These are phyloP conservation scores for Heterotilapia buettikoferi DNA, from an alignment of 2,113 vertebrate species.

Conservation along the genomic window DNA sequence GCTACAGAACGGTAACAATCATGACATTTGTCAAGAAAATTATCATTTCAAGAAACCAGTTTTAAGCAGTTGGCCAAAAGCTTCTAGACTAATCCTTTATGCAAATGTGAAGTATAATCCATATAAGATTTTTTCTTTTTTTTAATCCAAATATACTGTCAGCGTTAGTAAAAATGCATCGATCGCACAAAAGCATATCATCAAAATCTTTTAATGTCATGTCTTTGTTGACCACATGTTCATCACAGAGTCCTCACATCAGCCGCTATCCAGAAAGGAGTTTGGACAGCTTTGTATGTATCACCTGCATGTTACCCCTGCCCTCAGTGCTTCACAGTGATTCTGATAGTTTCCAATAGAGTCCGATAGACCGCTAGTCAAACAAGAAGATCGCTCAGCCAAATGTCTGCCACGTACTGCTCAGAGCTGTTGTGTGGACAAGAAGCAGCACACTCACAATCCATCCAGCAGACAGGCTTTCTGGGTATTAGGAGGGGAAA, in stretches of 20 bases:
- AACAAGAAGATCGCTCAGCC: neutral
- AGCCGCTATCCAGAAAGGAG: slow-evolving; percentile 62
- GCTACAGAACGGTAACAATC: slow-evolving; percentile 86
- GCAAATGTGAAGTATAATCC: neutral
- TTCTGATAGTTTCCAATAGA: slow-evolving; percentile 31
- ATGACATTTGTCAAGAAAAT: neutral
- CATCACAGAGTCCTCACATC: slow-evolving; percentile 80
- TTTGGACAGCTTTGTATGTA: slow-evolving; percentile 70
- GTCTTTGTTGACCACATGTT: slow-evolving; percentile 49
- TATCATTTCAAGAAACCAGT: neutral
- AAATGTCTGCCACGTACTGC: slow-evolving; percentile 2
- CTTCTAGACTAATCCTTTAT: neutral
- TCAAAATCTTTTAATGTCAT: neutral
- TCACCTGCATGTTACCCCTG: slow-evolving; percentile 30
- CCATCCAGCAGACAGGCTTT: slow-evolving; percentile 49
- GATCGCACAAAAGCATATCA: neutral
- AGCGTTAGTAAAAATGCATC: neutral
- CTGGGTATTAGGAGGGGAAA: slow-evolving; percentile 23
- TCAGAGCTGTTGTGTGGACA: slow-evolving; percentile 29
- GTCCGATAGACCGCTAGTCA: neutral
- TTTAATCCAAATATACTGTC: neutral
- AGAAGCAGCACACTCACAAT: slow-evolving; percentile 19
- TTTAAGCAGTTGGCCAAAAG: neutral
- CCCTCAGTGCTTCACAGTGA: slow-evolving; percentile 27
- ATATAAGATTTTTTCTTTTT: neutral